A percentile compares a stretch with the other conserved stretches of the same genome.
phyloP scores from a whole-genome alignment of 2,113 vertebrate genomes.

The Verasper variegatus region DNA sequence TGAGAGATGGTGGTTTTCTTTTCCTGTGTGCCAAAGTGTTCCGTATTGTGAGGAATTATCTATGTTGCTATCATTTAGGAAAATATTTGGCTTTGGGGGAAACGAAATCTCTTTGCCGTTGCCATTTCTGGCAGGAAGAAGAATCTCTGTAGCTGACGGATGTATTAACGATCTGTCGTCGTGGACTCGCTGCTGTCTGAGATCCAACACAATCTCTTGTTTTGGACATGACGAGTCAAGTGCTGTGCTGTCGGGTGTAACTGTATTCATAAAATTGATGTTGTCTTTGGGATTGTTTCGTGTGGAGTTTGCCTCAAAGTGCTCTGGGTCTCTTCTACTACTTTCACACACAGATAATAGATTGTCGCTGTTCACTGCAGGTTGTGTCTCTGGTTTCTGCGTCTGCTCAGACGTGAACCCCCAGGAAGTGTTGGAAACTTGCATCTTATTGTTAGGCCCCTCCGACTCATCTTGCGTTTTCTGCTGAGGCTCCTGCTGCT shows the following conservation, averaged over 20 bases:
- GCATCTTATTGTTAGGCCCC: slow-evolving; percentile 51
- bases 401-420: not conserved
- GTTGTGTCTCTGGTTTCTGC: slow-evolving; percentile 19
- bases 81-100: slow-evolving; percentile 37
- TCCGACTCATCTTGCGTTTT: slow-evolving; percentile 58
- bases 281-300: slow-evolving; percentile 47
- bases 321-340: slow-evolving; percentile 1
- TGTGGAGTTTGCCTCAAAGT: slow-evolving; percentile 6
- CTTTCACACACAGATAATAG: slow-evolving; percentile 44
- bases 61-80: slow-evolving; percentile 33
- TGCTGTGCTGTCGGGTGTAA: slow-evolving; percentile 49
- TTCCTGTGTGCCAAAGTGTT: slow-evolving; percentile 27
- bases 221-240: slow-evolving; percentile 64
- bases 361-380: slow-evolving; percentile 33
- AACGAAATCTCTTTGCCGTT: slow-evolving; percentile 52
- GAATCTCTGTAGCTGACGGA: slow-evolving; percentile 65
- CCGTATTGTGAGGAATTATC: slow-evolving; percentile 30
- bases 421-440: slow-evolving; percentile 58
- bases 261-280: slow-evolving; percentile 40
- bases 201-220: slow-evolving; percentile 70
- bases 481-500: slow-evolving; percentile 55
- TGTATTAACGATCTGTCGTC: slow-evolving; percentile 70
- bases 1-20: slow-evolving; percentile 33
- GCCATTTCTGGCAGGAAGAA: slow-evolving; percentile 69
- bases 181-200: slow-evolving; percentile 63